Base-by-base conservation (phyloP, 1,140 invertebrate species). In the Bombus consobrinus region DNA sequence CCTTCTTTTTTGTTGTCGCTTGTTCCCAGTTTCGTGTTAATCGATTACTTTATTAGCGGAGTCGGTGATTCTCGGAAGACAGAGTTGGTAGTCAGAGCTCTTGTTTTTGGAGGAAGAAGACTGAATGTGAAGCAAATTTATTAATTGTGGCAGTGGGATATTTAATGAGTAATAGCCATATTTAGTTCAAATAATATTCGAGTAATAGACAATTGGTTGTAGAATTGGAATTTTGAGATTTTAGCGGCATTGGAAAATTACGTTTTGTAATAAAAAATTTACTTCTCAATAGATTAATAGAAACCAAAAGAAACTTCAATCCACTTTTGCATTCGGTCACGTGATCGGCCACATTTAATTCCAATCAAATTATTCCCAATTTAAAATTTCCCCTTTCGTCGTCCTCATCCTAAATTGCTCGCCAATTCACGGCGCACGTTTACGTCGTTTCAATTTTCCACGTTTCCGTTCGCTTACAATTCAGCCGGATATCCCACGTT, bases 391-490 rank as follows among this genome's bases (percentile, higher is more conserved):
- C 39, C 22, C 18, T 43, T 34, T 62, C 10, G 59, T 59, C 47
- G 43, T 13, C 22, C 13, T 9, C 32, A 25, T 47, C 5, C 28
- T 34, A 2, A 18, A 34, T 43, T 34, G 12, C 22, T 80, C 47
- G 4, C 39, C 43, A 18, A 72, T 81, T 62, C 69, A 18, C 34
- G 8, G 37, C 12, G 10, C 22, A 15, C 47, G 69, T 25, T 62
- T 75, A 39, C 57, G 32, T 37, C 81, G 57, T 82, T 81, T 75
- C 71, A 82, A 82, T 82, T 75, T 57, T 66, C 72, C 41, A 25
- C 57, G 72, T 82, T 82, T 82, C 81, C 69, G 80, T 81, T 73
- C 80, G 37, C 53, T 43, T 41, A 62, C 57, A 22, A 82, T 82
- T 74, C 80, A 73, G 2, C 68, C 53, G 53, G 81, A 64, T 82